A percentile compares a stretch with the other conserved stretches of the same genome.
These are phyloP conservation scores for Staurois parvus DNA, from an alignment of 2,797 vertebrate genomes.

Conservation along the genomic window DNA sequence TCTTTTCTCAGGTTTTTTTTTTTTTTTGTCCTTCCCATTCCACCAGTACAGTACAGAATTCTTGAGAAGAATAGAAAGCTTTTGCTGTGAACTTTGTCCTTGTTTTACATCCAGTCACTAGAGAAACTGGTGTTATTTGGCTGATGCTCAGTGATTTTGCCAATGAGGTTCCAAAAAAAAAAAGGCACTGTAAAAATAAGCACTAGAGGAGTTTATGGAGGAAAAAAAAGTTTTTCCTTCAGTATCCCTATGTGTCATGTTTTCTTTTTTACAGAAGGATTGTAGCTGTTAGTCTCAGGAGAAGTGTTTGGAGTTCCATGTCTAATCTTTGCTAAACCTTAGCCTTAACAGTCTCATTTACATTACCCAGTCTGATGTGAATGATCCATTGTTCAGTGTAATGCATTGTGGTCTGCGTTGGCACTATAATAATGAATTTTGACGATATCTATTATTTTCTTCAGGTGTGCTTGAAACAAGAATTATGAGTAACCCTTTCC, in stretches of 20 bases:
- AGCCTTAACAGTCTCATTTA: neutral
- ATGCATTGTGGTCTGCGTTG: too few relatives aligned
- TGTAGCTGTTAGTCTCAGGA: neutral
- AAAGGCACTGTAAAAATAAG: too few relatives aligned
- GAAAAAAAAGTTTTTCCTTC: neutral
- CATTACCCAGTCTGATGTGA: neutral
- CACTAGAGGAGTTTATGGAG: too few relatives aligned
- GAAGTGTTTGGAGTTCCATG: neutral
- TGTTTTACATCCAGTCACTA: conserved; percentile 10
- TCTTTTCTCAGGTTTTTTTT: neutral
- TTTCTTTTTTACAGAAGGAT: neutral
- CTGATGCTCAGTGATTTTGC: neutral
- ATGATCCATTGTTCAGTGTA: too few relatives aligned
- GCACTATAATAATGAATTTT: neutral
- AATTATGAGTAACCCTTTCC: conserved; percentile 86
- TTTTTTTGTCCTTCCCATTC: neutral
- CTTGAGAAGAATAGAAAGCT: neutral
- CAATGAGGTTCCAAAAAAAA: neutral
- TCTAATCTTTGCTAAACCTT: neutral
- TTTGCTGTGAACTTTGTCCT: conserved; percentile 48
- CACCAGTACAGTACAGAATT: neutral
- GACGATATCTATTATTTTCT: conserved; percentile 12
- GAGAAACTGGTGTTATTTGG: conserved; percentile 13
- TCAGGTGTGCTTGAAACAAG: conserved; percentile 54
- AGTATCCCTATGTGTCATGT: neutral